These are phyloP conservation scores for Lucilia sericata DNA, from an alignment of 1,140 invertebrate genomes.

Conservation along the genomic window DNA sequence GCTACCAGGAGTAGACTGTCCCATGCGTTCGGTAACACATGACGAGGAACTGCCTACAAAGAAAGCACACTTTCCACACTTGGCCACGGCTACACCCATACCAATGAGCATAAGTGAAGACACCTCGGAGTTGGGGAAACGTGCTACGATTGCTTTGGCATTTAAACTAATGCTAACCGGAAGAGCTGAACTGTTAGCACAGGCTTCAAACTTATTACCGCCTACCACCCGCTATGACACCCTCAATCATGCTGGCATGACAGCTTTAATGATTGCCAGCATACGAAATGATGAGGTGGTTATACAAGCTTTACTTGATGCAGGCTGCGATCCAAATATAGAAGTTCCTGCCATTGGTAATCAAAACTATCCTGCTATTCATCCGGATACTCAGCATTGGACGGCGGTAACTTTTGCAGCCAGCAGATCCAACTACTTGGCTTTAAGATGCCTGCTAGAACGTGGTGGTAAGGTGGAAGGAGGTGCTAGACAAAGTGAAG, in stretches of 20 bases:
- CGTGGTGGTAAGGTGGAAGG: slow-evolving; percentile 88
- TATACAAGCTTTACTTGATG: slow-evolving; percentile 78
- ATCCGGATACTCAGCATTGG: slow-evolving; percentile 83
- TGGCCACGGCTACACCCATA: background rate
- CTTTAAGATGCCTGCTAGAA: slow-evolving; percentile 76
- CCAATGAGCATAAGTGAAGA: slow-evolving; percentile 54
- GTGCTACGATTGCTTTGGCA: slow-evolving; percentile 81
- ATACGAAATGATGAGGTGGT: slow-evolving; percentile 83
- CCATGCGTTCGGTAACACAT: slow-evolving; percentile 77
- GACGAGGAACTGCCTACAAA: slow-evolving; percentile 69
- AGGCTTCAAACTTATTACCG: slow-evolving; percentile 82
- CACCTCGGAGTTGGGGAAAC: slow-evolving; percentile 67
- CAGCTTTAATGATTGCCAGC: slow-evolving; percentile 84
- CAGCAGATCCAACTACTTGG: slow-evolving; percentile 72
- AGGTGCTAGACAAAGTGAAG: slow-evolving; percentile 82
- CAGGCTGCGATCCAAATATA: slow-evolving; percentile 81
- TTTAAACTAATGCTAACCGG: slow-evolving; percentile 84
- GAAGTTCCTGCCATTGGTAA: slow-evolving; percentile 72
- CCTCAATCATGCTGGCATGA: slow-evolving; percentile 82
- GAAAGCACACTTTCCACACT: slow-evolving; percentile 56
- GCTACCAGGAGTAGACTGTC: slow-evolving; percentile 89
- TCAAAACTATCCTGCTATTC: slow-evolving; percentile 69
- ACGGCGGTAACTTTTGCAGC: slow-evolving; percentile 81
- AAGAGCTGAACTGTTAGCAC: slow-evolving; percentile 80
- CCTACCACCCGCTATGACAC: slow-evolving; percentile 78